Base-by-base conservation (phyloP, 2,797 vertebrate genomes). In the Sebastiscus albofasciatus region DNA sequence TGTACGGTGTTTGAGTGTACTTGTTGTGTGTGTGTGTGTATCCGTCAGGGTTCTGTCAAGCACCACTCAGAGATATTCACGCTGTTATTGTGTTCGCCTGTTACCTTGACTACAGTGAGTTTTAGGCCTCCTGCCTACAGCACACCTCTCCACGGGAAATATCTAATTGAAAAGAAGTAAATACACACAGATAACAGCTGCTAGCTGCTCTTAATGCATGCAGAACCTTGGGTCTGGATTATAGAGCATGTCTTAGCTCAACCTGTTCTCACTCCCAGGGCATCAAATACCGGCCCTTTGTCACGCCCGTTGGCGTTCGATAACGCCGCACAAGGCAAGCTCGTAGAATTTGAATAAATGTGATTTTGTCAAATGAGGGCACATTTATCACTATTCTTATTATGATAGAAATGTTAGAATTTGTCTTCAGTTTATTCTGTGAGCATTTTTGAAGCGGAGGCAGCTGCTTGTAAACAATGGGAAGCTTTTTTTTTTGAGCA, bases 401-500 rank as follows among this genome's bases (percentile, higher is more conserved):
- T 29, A 31, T 18, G 12, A n/a, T 55, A 33, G 16, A 31, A 5
- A 3, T 31, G 2, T 20, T 13, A 14, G 2, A 14, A 26, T 55
- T n/a, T 20, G 20, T 65, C 20, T 33, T 31, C 20, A 24, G 8
- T 31, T 65, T 20, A 27, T 55, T 18, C 11, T 33, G 4, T 12
- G n/a, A 27, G 39, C 1, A 5, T 42, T 72, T 79, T 29, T 58
- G 1, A 18, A 39, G 3, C 6, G 22, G 2, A 3, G 11, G 5
- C 12, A 16, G 26, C 14, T 18, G 11, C 26, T 59, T 49, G 20
- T 22, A 59, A 68, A 69, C 42, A 16, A 10, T 11, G 13, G 3
- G 46, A 42, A 58, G 56, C 18, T 64, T 42, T 24, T 66, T 66
- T 61, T 81, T 61, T 60, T 36, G 10, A 69, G 75, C 52, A 55